These are phyloP conservation scores for Ctenopoma multispine DNA, from an alignment of 2,797 vertebrate species.

Conservation along the genomic window DNA sequence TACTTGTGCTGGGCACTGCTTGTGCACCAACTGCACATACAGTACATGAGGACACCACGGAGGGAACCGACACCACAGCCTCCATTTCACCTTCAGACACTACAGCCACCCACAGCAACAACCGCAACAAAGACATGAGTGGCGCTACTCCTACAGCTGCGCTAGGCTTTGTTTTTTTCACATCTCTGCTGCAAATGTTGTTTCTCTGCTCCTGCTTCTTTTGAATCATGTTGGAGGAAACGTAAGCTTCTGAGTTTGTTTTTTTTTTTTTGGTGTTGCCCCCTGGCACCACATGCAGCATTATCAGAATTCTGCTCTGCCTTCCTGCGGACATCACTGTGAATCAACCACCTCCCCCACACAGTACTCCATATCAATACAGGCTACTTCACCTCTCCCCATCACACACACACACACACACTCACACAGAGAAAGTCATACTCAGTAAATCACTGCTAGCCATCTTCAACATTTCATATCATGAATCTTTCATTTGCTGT, in stretches of 20 bases:
- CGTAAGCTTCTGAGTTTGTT: slow-evolving; percentile 11
- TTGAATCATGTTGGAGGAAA: slow-evolving; percentile 49
- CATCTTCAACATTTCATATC: slow-evolving; percentile 42
- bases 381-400: slow-evolving; percentile 37
- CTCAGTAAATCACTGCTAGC: slow-evolving; percentile 39
- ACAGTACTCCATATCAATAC: slow-evolving; percentile 39
- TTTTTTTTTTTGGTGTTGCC: slow-evolving; percentile 59
- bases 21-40: slow-evolving; percentile 25
- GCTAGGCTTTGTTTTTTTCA: not conserved
- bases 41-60: slow-evolving; percentile 41
- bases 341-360: slow-evolving; percentile 68
- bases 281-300: slow-evolving; percentile 68
- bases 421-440: slow-evolving; percentile 32
- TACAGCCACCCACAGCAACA: slow-evolving; percentile 61
- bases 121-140: slow-evolving; percentile 44
- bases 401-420: slow-evolving; percentile 18
- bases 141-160: slow-evolving; percentile 44
- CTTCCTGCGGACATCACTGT: slow-evolving; percentile 67
- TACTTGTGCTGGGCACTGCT: slow-evolving; percentile 13
- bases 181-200: slow-evolving; percentile 33
- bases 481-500: slow-evolving; percentile 48
- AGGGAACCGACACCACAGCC: slow-evolving; percentile 59
- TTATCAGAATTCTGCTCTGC: slow-evolving; percentile 73
- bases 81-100: slow-evolving; percentile 69
- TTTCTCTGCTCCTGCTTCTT: slow-evolving; percentile 43